Evolutionary conservation across 2,888 invertebrate species (phyloP).

Genomic region (Chydorus sphaericus): DNA sequence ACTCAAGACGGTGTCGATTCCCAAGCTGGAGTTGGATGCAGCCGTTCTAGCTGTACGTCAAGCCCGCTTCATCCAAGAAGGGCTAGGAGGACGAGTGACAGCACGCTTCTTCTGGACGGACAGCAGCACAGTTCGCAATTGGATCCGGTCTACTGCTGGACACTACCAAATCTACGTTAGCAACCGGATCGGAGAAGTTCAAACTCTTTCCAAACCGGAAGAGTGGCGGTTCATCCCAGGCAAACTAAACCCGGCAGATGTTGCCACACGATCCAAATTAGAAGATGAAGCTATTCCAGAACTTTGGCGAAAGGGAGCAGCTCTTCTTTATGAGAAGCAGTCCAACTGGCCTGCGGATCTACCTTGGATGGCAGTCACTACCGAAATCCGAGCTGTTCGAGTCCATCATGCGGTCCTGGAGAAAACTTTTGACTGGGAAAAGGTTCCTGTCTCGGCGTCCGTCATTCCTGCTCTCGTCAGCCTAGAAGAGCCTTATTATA

Average conservation of each 20-base stretch:
- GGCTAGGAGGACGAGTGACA: not conserved
- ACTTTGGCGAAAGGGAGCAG: not conserved
- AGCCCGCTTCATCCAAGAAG: not conserved
- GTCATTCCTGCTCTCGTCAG: constrained; percentile 2
- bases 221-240: constrained; percentile 7
- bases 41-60: not conserved
- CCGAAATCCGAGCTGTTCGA: not conserved
- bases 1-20: not conserved
- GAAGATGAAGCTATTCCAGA: not conserved
- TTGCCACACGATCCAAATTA: not conserved
- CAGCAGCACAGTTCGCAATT: not conserved
- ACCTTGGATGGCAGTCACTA: constrained; percentile 1
- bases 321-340: not conserved
- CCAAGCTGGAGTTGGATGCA: constrained; percentile 2
- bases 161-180: not conserved
- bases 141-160: not conserved
- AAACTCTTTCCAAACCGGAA: not conserved
- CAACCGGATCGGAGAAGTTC: constrained; percentile 6
- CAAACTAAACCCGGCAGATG: not conserved
- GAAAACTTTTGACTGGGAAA: not conserved
- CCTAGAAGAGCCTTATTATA: not conserved
- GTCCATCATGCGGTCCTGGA: not conserved
- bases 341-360: constrained; percentile 4
- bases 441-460: not conserved
- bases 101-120: constrained; percentile 4